phyloP scores from a whole-genome alignment of 2,888 invertebrate species.

The Amphiduros pacificus region DNA sequence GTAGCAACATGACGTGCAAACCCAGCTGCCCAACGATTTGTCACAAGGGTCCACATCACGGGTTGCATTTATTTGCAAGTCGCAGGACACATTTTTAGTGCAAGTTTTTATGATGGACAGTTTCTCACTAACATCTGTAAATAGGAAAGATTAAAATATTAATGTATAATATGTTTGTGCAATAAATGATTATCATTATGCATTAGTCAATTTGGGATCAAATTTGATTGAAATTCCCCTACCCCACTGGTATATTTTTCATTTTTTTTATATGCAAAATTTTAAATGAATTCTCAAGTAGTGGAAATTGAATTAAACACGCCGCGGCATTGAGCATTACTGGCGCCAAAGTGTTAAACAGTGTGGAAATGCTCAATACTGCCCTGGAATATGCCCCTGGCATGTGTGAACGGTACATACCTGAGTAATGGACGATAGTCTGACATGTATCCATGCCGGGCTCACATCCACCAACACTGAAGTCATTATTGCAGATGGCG shows the following conservation, averaged over 20 bases:
- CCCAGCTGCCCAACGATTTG: constrained; percentile 25
- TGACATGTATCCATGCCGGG: constrained; percentile 32
- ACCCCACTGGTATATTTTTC: no score
- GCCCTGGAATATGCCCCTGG: no score
- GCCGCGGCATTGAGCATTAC: no score
- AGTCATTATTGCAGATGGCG: constrained; percentile 29
- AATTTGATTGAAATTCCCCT: no score
- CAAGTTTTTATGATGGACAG: constrained; percentile 34
- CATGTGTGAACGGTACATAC: constrained; percentile 21
- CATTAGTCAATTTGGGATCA: no score
- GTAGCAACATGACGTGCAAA: constrained; percentile 33
- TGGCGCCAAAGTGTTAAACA: no score
- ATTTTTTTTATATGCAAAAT: no score
- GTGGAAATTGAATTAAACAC: no score
- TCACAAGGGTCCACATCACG: constrained; percentile 28
- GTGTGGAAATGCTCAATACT: no score
- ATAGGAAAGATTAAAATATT: neutral
- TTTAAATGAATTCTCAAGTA: no score
- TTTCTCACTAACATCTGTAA: constrained; percentile 34
- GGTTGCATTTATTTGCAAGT: constrained; percentile 28
- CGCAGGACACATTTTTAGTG: constrained; percentile 33
- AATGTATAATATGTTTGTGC: neutral
- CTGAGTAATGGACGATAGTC: constrained; percentile 33
- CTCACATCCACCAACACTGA: constrained; percentile 27
- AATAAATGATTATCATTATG: no score